Conservation (phyloP, 2,888 invertebrate genomes). For the Neoscelio sp. region DNA sequence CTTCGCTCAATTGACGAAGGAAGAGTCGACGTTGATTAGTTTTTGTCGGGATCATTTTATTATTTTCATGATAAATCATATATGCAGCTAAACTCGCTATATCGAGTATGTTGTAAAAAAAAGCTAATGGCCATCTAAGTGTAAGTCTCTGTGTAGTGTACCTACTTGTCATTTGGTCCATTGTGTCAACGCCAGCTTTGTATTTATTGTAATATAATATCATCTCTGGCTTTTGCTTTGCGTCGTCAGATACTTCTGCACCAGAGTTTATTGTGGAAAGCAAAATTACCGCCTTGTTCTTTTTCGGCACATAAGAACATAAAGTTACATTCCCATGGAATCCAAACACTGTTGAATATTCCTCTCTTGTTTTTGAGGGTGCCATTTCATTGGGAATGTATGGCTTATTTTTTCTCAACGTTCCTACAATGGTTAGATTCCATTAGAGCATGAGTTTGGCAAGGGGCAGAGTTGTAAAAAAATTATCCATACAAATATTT, state of each 20-base stretch:
- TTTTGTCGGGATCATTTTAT: constrained; percentile 64
- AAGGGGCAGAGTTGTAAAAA: constrained; percentile 69
- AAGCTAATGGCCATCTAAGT: background rate
- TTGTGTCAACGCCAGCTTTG: constrained; percentile 4
- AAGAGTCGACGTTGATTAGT: constrained; percentile 59
- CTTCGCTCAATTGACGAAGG: constrained; percentile 54
- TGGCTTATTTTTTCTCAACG: constrained; percentile 66
- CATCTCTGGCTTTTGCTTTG: constrained; percentile 66
- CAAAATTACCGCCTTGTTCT: constrained; percentile 70
- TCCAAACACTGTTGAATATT: constrained; percentile 58
- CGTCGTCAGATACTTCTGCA: constrained; percentile 16
- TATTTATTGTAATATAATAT: constrained; percentile 66
- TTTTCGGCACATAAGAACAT: constrained; percentile 70
- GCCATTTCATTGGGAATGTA: constrained; percentile 68
- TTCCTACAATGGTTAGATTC: constrained; percentile 69
- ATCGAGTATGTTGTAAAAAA: background rate
- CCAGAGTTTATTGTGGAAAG: constrained; percentile 68
- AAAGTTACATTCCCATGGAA: constrained; percentile 70
- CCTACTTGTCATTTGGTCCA: constrained; percentile 6
- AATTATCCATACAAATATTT: constrained; percentile 73
- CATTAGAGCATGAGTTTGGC: constrained; percentile 65
- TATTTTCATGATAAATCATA: constrained; percentile 67
- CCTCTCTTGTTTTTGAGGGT: constrained; percentile 42
- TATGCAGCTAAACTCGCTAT: constrained; percentile 42
- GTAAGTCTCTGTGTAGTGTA: constrained; percentile 4